Evolutionary conservation across 2,797 vertebrate genomes (phyloP).

Genomic region (Rhynchonycteris naso): DNA sequence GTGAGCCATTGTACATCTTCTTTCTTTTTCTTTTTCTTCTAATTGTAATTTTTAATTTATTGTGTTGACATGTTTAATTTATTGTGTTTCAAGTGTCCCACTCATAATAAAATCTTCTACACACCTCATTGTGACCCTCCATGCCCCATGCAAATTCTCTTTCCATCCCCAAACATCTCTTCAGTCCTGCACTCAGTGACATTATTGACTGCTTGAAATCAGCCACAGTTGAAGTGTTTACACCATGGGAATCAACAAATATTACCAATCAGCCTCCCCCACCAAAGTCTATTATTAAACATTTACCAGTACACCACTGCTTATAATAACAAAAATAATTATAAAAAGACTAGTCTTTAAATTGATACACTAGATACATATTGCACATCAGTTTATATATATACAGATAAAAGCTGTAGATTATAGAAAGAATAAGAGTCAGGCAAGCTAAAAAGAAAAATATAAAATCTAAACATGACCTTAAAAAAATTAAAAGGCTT

Average conservation of each 20-base stretch:
- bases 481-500: slow-evolving; percentile 49
- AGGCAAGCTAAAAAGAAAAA: background rate
- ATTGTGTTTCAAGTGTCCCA: too few relatives aligned
- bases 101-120: too few relatives aligned
- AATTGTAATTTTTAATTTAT: too few relatives aligned
- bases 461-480: background rate
- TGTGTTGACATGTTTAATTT: too few relatives aligned
- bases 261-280: background rate
- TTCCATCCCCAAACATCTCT: background rate
- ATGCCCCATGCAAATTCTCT: too few relatives aligned
- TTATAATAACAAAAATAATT: background rate
- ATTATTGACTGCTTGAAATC: background rate
- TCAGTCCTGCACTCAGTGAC: background rate
- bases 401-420: background rate
- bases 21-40: too few relatives aligned
- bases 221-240: background rate
- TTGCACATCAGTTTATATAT: background rate
- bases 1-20: background rate
- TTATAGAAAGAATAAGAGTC: background rate
- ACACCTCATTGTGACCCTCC: too few relatives aligned
- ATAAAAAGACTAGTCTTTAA: slow-evolving; percentile 1
- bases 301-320: background rate
- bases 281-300: background rate
- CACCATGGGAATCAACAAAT: background rate
- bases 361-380: background rate